Evolutionary conservation across 2,113 vertebrate genomes (phyloP).

Genomic region (Peromyscus polionotus): DNA sequence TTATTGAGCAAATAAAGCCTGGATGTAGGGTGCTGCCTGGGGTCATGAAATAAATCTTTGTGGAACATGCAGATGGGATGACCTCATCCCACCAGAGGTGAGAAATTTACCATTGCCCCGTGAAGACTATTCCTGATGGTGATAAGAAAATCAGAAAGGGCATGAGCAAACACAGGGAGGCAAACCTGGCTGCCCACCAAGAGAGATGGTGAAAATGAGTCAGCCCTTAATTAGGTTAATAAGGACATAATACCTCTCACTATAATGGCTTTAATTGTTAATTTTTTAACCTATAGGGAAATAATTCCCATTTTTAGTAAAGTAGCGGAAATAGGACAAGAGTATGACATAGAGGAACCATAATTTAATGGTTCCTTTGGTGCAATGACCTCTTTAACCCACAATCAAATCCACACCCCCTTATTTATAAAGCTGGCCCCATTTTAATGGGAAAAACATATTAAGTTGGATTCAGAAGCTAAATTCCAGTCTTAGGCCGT

Average conservation of each 20-base stretch:
- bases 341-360: slow-evolving; percentile 1
- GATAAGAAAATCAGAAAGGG: slow-evolving; percentile 52
- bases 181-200: slow-evolving; percentile 39
- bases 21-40: slow-evolving; percentile 30
- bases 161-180: not conserved
- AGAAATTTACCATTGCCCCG: slow-evolving; percentile 26
- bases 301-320: slow-evolving; percentile 1
- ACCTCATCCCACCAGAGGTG: slow-evolving; percentile 67
- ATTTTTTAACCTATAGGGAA: not conserved
- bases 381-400: not conserved
- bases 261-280: not conserved
- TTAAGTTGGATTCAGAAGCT: not conserved
- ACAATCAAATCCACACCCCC: not conserved
- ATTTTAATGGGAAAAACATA: not conserved
- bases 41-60: slow-evolving; percentile 63
- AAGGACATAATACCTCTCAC: not conserved
- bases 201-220: slow-evolving; percentile 38
- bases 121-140: slow-evolving; percentile 3
- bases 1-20: slow-evolving; percentile 71
- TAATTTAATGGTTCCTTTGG: not conserved
- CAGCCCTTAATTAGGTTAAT: not conserved
- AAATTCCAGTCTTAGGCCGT: slow-evolving; percentile 15
- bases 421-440: not conserved
- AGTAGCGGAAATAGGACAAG: not conserved
- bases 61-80: slow-evolving; percentile 55